Conservation (phyloP, 1,140 invertebrate genomes). For the Latrodectus geometricus region DNA sequence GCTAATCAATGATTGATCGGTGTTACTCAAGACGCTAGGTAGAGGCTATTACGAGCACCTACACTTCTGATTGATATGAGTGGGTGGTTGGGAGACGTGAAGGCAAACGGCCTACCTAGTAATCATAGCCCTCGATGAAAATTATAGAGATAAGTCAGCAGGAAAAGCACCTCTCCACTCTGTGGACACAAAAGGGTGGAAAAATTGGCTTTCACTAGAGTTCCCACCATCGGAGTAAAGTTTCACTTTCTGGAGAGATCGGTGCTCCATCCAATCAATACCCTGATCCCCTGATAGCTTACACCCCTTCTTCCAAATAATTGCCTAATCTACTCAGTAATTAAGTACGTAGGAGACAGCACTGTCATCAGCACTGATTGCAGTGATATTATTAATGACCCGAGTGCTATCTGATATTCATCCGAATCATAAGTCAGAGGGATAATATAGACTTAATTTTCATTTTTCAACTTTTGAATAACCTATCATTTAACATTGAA, state of each 20-base stretch:
- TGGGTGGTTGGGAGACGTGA: neutral
- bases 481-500: too few species aligned
- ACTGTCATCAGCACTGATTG: neutral
- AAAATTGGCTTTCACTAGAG: slow-evolving; percentile 41
- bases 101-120: slow-evolving; percentile 36
- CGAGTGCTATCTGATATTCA: too few species aligned
- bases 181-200: slow-evolving; percentile 2
- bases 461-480: too few species aligned
- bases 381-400: too few species aligned
- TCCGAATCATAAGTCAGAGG: too few species aligned
- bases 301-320: neutral
- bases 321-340: neutral
- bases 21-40: slow-evolving; percentile 51
- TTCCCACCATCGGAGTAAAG: neutral
- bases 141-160: slow-evolving; percentile 27
- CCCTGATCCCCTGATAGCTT: slow-evolving; percentile 5
- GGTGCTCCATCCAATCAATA: slow-evolving; percentile 32
- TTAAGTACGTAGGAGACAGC: neutral
- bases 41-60: slow-evolving; percentile 35
- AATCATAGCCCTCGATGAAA: slow-evolving; percentile 41
- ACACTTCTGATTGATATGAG: slow-evolving; percentile 39
- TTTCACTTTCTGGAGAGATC: slow-evolving; percentile 34
- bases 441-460: too few species aligned
- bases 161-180: slow-evolving; percentile 11
- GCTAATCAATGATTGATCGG: slow-evolving; percentile 58